Conservation (phyloP, 2,797 vertebrate species). For the Sparidentex hasta region DNA sequence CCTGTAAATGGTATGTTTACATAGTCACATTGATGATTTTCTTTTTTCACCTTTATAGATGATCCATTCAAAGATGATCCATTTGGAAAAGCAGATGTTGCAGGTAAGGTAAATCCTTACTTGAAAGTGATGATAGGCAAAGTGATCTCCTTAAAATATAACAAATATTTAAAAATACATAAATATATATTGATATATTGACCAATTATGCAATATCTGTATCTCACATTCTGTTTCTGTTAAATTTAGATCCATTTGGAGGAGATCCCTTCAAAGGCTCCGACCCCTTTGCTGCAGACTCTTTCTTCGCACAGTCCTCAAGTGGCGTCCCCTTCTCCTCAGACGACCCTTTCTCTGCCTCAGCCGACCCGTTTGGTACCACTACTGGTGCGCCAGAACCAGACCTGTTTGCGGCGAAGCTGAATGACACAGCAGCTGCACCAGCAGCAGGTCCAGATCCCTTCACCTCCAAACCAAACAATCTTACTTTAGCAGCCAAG, state of each 20-base stretch:
- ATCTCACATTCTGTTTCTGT: slow-evolving; percentile 9
- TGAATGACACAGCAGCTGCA: slow-evolving; percentile 61
- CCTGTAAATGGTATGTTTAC: background rate
- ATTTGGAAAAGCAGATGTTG: slow-evolving; percentile 91
- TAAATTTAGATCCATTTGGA: slow-evolving; percentile 92
- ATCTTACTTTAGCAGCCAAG: slow-evolving; percentile 46
- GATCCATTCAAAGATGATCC: slow-evolving; percentile 98
- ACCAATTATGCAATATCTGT: background rate
- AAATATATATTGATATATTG: background rate
- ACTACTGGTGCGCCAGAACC: slow-evolving; percentile 71
- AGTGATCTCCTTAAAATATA: background rate
- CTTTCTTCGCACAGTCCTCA: slow-evolving; percentile 92
- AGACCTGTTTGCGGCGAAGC: slow-evolving; percentile 79
- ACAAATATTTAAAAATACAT: background rate
- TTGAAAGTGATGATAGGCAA: background rate
- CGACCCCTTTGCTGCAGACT: slow-evolving; percentile 95
- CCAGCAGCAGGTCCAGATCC: slow-evolving; percentile 68
- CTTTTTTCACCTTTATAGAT: slow-evolving; percentile 78
- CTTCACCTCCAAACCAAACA: slow-evolving; percentile 70
- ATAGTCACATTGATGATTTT: background rate
- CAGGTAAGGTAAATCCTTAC: slow-evolving; percentile 80
- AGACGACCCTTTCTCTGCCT: slow-evolving; percentile 89
- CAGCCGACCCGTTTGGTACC: slow-evolving; percentile 80
- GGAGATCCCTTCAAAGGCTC: slow-evolving; percentile 97
- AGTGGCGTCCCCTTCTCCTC: slow-evolving; percentile 84